Evolutionary conservation across 1,140 invertebrate species (phyloP), one percentile per base, ranked within the genome.

Genomic region (Pinna nobilis): DNA sequence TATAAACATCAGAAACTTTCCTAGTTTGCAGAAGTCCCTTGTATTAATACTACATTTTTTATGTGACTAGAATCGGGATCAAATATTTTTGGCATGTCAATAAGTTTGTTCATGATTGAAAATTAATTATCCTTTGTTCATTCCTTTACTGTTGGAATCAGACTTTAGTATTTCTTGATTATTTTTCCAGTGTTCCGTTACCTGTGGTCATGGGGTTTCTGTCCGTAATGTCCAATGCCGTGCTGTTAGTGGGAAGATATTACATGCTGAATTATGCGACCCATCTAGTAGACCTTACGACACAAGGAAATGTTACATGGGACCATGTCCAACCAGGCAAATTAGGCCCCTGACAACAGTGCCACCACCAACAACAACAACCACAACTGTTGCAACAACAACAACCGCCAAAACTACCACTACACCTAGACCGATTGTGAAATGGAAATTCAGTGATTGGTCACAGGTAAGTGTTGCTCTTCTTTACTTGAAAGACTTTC

Each of bases 131-230:
- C n/a, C n/a, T n/a, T n/a, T n/a, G n/a, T n/a, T n/a, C n/a, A n/a
- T n/a, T n/a, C n/a, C n/a, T n/a, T n/a, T n/a, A n/a, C n/a, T n/a
- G n/a, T n/a, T n/a, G n/a, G n/a, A n/a, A n/a, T n/a, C n/a, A n/a
- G n/a, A n/a, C n/a, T n/a, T n/a, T n/a, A n/a, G n/a, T n/a, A n/a
- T 20, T 47, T 20, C 6, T 47, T 15, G 20, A 20, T 6, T 53
- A 20, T 23, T 23, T 35, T 33, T 5, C 23, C 82, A 89, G 87
- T 90, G 89, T 77, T 89, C 87, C 13, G 78, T 74, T 33, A 85
- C 82, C 6, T 90, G 89, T 78, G 88, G 86, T 7, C 72, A 79
- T 37, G 83, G 83, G 1, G 47, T 78, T 7, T 72, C 70, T 11
- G 75, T 76, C 73, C 49, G 80, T 13, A 68, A 76, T 35, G 76